These are phyloP conservation scores for Cariama cristata DNA, from an alignment of 2,113 vertebrate species.

Conservation along the genomic window DNA sequence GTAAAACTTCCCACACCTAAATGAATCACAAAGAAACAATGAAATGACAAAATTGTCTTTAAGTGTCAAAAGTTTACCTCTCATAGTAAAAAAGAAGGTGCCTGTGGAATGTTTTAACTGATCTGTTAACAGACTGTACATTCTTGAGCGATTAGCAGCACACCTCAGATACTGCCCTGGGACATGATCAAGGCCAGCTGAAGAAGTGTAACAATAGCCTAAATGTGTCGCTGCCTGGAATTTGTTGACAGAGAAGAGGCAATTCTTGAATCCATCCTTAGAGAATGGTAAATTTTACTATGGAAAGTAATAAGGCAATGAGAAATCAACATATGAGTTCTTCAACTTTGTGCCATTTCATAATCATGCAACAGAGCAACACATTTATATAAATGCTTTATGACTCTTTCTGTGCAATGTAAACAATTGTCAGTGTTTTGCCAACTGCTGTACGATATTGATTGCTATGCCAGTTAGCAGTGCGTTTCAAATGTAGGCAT, in stretches of 20 bases:
- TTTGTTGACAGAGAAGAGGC: neutral
- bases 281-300: neutral
- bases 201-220: neutral
- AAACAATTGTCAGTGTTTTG: neutral
- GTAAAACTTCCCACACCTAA: neutral
- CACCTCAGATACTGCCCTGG: neutral
- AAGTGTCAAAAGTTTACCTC: conserved; percentile 48
- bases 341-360: neutral
- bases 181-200: neutral
- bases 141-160: conserved; percentile 8
- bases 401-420: neutral
- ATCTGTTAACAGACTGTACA: neutral
- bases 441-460: neutral
- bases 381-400: neutral
- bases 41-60: conserved; percentile 38
- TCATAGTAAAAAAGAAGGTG: neutral
- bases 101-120: neutral
- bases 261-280: neutral
- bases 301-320: neutral
- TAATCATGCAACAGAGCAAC: neutral
- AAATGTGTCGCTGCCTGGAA: neutral
- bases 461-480: neutral
- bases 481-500: neutral
- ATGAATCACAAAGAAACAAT: conserved; percentile 41
- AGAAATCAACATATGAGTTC: neutral